Conservation (phyloP, 2,113 vertebrate species). For the Mystacornis crossleyi region DNA sequence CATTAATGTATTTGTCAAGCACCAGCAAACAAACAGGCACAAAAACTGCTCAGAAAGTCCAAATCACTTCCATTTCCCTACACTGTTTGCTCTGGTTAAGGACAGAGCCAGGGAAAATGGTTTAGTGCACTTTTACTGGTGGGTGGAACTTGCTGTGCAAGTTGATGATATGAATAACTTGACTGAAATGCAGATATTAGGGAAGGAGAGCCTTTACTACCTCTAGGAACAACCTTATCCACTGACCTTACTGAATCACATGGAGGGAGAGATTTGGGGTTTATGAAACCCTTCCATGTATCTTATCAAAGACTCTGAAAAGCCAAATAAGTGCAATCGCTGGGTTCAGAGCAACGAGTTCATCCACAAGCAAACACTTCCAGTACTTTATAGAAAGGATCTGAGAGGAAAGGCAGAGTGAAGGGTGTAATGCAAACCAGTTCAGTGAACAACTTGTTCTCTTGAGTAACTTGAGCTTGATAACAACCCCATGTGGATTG, state of each 20-base stretch:
- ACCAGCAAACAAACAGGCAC: neutral
- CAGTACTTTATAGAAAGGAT: neutral
- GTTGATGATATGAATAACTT: neutral
- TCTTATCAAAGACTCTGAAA: constrained; percentile 15
- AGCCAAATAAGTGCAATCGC: neutral
- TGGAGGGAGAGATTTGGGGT: neutral
- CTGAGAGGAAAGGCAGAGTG: neutral
- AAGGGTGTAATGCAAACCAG: neutral
- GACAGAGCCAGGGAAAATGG: neutral
- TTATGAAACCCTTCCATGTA: neutral
- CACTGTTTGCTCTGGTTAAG: neutral
- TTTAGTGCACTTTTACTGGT: neutral
- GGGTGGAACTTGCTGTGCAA: neutral
- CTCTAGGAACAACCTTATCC: neutral
- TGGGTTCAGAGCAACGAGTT: neutral
- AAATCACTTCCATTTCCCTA: neutral
- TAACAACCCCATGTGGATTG: neutral
- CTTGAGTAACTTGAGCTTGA: neutral
- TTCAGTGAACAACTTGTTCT: neutral
- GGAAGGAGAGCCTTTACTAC: neutral
- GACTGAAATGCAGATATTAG: neutral
- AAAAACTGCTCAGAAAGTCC: neutral
- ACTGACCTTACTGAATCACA: neutral
- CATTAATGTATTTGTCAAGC: neutral
- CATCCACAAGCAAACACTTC: neutral